phyloP scores from a whole-genome alignment of 2,797 vertebrate species.

The Huso huso region DNA sequence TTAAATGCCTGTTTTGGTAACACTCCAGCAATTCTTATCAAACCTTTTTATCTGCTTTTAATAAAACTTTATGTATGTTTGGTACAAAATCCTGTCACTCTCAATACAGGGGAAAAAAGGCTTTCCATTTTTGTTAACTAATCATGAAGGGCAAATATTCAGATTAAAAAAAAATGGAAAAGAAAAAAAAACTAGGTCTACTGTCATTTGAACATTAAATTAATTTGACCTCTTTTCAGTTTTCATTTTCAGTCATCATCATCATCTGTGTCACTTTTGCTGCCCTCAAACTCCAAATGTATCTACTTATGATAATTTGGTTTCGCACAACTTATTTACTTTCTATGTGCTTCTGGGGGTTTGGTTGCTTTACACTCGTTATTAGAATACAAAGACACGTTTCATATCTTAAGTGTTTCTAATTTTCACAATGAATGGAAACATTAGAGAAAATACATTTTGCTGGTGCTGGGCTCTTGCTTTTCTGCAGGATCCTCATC shows the following conservation, averaged over 20 bases:
- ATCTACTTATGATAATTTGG: too few relatives aligned
- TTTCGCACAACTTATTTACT: too few relatives aligned
- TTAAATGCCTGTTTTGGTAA: constrained; percentile 47
- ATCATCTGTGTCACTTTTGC: constrained; percentile 26
- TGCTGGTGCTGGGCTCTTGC: neutral
- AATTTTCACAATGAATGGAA: too few relatives aligned
- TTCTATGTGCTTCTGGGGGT: too few relatives aligned
- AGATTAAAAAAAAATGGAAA: constrained; percentile 24
- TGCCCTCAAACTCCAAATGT: constrained; percentile 4
- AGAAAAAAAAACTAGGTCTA: constrained; percentile 8
- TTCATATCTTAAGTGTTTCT: too few relatives aligned
- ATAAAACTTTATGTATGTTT: constrained; percentile 46
- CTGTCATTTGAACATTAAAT: constrained; percentile 49
- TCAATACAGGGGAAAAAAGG: constrained; percentile 32
- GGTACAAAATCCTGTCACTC: constrained; percentile 40
- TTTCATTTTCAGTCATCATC: constrained; percentile 23
- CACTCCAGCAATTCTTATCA: constrained; percentile 50
- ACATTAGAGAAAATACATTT: too few relatives aligned
- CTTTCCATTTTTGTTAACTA: constrained; percentile 32
- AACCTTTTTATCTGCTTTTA: constrained; percentile 50
- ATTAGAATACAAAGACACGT: too few relatives aligned
- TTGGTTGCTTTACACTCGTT: too few relatives aligned
- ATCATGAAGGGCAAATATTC: constrained; percentile 35
- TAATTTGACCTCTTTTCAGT: constrained; percentile 40
- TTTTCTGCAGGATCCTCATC: neutral